Evolutionary conservation across 2,888 invertebrate species (phyloP).

Genomic region (Alitta virens): DNA sequence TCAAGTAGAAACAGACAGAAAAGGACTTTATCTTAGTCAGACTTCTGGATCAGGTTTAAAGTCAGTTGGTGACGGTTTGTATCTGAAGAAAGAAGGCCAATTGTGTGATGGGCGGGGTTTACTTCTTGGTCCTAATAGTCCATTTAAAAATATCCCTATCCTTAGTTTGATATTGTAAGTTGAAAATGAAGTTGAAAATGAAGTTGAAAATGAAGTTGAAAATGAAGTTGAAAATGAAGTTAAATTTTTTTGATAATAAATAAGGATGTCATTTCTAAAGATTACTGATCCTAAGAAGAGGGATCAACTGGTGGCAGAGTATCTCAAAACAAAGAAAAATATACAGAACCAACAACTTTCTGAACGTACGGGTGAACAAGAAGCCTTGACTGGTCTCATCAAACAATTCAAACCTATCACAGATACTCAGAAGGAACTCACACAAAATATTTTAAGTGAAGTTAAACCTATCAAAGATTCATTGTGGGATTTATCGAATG

Average conservation of each 20-base stretch:
- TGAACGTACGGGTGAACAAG: background rate
- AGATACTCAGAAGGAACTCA: constrained; percentile 1
- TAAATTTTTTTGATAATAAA: background rate
- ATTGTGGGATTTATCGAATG: background rate
- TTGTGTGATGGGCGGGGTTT: constrained; percentile 18
- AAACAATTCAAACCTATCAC: constrained; percentile 5
- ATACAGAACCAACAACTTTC: constrained; percentile 3
- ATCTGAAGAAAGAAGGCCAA: constrained; percentile 19
- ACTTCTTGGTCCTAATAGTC: constrained; percentile 6
- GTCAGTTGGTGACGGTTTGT: constrained; percentile 21
- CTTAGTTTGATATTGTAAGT: constrained; percentile 14
- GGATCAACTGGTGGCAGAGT: constrained; percentile 14
- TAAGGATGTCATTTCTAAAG: constrained; percentile 15
- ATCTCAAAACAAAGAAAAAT: background rate
- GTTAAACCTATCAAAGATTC: constrained; percentile 12
- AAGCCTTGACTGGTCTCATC: background rate
- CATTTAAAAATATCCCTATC: constrained; percentile 22
- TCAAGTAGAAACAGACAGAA: constrained; percentile 25
- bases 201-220: too few relatives aligned
- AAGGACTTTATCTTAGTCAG: constrained; percentile 21
- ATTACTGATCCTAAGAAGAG: constrained; percentile 14
- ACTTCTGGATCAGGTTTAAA: constrained; percentile 16
- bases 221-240: too few relatives aligned
- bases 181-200: too few relatives aligned
- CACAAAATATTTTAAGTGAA: background rate